Evolutionary conservation across 2,113 vertebrate species (phyloP).

Genomic region (Hippopotamus amphibius): DNA sequence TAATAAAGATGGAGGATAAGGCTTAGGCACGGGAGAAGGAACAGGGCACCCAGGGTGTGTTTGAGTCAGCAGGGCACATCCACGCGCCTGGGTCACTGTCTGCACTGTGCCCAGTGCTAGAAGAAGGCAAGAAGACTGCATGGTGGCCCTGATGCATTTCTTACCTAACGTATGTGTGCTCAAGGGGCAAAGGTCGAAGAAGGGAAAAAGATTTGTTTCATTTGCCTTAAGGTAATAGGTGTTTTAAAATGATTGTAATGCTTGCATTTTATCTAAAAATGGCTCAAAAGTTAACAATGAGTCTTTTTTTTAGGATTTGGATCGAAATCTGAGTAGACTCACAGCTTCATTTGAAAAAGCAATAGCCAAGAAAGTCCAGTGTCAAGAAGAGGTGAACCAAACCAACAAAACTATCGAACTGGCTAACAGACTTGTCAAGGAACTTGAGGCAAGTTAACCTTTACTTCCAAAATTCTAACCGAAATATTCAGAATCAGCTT

Average conservation of each 20-base stretch:
- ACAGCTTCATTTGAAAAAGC: constrained; percentile 89
- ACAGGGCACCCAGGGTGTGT: too few relatives aligned
- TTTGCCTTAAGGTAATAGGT: not conserved
- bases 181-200: not conserved
- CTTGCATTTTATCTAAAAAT: constrained; percentile 8
- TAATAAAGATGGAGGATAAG: not conserved
- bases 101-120: not conserved
- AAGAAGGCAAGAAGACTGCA: not conserved
- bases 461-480: constrained; percentile 5
- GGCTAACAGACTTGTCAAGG: constrained; percentile 89
- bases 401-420: constrained; percentile 88
- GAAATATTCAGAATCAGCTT: not conserved
- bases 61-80: not conserved
- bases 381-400: constrained; percentile 89
- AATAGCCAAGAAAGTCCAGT: constrained; percentile 87
- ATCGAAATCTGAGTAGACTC: constrained; percentile 87
- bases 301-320: constrained; percentile 87
- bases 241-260: not conserved
- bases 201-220: not conserved
- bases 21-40: not conserved
- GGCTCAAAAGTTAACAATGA: not conserved
- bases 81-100: not conserved
- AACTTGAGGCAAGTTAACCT: constrained; percentile 88
- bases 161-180: not conserved
- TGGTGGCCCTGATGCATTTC: not conserved